Conservation (phyloP, 2,797 vertebrate genomes). For the Gymnopithys bicolor region DNA sequence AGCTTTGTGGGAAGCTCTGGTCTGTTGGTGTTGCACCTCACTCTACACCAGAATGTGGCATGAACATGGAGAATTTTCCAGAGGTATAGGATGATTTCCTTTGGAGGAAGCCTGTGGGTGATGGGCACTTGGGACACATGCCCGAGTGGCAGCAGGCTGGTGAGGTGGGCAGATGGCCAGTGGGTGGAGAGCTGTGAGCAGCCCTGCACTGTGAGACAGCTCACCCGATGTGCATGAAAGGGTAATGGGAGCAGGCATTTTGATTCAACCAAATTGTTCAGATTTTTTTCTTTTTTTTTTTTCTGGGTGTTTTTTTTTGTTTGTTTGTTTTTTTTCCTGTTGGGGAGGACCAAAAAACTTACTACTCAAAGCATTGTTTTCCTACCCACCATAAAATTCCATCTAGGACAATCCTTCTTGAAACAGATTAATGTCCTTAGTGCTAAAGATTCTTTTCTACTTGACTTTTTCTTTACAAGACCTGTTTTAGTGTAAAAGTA, state of each 20-base stretch:
- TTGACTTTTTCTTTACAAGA: not conserved
- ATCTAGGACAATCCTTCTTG: no score
- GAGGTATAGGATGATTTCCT: fast-evolving
- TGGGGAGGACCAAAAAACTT: not conserved
- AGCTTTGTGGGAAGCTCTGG: not conserved
- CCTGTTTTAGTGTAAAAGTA: not conserved
- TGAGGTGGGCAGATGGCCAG: fast-evolving
- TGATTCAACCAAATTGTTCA: fast-evolving
- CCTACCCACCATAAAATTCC: not conserved
- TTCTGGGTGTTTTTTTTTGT: no score
- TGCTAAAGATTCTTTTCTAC: not conserved
- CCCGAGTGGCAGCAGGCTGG: not conserved
- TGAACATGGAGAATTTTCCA: not conserved
- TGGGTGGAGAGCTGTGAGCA: not conserved
- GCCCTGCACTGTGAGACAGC: not conserved
- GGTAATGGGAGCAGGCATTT: fast-evolving
- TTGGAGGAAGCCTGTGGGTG: not conserved
- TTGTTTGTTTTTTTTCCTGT: no score
- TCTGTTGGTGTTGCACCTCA: not conserved
- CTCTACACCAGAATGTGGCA: not conserved
- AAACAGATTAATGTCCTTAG: not conserved
- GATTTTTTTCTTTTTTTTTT: no score
- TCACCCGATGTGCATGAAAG: fast-evolving
- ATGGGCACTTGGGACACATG: fast-evolving
- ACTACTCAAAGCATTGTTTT: not conserved